Conservation (phyloP, 2,113 vertebrate genomes). For the Gavialis gangeticus region DNA sequence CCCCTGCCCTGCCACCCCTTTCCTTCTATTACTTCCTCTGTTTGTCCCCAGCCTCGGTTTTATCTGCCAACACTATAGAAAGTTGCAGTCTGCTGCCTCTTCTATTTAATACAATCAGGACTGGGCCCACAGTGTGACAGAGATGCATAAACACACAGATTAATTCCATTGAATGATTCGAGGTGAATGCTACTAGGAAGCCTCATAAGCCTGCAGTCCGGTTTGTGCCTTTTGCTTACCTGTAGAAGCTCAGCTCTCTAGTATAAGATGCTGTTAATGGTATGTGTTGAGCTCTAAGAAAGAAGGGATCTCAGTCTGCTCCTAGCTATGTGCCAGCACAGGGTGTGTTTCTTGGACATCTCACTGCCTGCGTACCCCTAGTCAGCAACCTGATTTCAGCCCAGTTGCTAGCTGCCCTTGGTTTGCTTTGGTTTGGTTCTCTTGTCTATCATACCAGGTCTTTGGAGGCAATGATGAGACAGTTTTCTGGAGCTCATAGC, state of each 20-base stretch:
- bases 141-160: not conserved
- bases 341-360: not conserved
- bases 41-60: not conserved
- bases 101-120: not conserved
- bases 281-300: not conserved
- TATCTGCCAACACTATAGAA: not conserved
- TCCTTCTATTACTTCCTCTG: not conserved
- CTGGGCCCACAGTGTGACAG: not conserved
- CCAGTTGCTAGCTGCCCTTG: not conserved
- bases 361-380: not conserved
- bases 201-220: not conserved
- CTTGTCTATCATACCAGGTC: not conserved
- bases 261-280: not conserved
- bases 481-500: not conserved
- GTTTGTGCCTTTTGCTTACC: not conserved
- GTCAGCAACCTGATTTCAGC: not conserved
- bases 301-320: not conserved
- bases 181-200: not conserved
- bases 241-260: not conserved
- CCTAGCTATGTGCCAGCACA: not conserved
- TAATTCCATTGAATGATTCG: not conserved
- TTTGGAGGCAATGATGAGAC: not conserved
- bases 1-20: not conserved
- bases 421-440: rapidly evolving
- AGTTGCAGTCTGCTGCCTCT: not conserved